Base-by-base conservation (phyloP, 2,113 vertebrate species). In the Calyptommatus sinebrachiatus region DNA sequence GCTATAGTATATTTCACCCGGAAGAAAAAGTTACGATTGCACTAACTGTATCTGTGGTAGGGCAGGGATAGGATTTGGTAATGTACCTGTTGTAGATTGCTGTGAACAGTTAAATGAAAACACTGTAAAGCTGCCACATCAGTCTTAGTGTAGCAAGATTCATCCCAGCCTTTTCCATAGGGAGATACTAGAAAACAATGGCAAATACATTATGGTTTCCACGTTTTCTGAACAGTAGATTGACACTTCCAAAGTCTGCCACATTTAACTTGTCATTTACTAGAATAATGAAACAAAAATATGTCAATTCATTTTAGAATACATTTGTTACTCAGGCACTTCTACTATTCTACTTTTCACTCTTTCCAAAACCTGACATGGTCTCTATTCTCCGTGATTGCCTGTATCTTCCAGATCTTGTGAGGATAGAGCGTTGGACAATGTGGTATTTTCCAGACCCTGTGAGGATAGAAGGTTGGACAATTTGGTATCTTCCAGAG, bases 171-270 rank as follows among this genome's bases (percentile, higher is more conserved):
- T 21, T 71, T 31, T n/a, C 60, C 68, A 71, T 71, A 79, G 41
- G 77, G 77, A 79, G 77, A 71, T 71, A 79, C 77, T 79, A 24
- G 57, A 48, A 79, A 63, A 71, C 20, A 71, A 62, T 62, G 73
- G 20, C 60, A 76, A 62, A 78, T 62, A 71, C 8, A 28, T 71
- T 78, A 62, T 10, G 10, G 26, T 71, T 45, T n/a, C 45, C 12
- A 26, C n/a, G 16, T 3, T 48, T 22, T 8, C n/a, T 41, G 48
- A 67, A 12, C 24, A 70, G 8, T 18, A 57, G 24, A 21, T 46
- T 60, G 2, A 21, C 14, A 45, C 18, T 61, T 78, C 57, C 28
- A 62, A 28, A n/a, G 35, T 78, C 48, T 3, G 28, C 6, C 16
- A 20, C 21, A 66, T 50, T 18, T 5, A 65, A 26, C 24, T 46